These are phyloP conservation scores for Apodemia zela DNA, from an alignment of 2,888 invertebrate species.

Conservation along the genomic window DNA sequence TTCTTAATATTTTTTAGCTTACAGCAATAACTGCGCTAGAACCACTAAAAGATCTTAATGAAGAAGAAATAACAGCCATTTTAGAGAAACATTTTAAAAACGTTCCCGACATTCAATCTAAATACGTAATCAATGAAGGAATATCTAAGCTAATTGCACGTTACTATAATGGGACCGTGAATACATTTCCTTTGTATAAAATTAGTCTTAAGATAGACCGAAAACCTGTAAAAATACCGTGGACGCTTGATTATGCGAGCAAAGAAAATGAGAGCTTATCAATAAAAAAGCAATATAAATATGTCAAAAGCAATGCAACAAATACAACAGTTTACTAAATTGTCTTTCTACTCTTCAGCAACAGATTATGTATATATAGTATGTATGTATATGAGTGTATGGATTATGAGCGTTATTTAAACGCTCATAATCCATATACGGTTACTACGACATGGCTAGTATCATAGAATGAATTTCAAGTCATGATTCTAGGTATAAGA, in stretches of 20 bases:
- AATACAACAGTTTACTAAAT: neutral
- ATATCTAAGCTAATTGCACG: conserved; percentile 51
- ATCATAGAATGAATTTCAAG: too few species aligned
- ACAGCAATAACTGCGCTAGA: conserved; percentile 35
- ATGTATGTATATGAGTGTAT: too few species aligned
- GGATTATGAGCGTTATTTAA: too few species aligned
- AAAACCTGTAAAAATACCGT: conserved; percentile 62
- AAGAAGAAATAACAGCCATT: conserved; percentile 43
- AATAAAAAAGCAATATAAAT: conserved; percentile 37
- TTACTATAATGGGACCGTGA: conserved; percentile 54
- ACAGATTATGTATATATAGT: neutral
- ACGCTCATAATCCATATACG: too few species aligned
- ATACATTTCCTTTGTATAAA: conserved; percentile 57
- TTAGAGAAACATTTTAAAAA: conserved; percentile 48
- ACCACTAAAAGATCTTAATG: conserved; percentile 34
- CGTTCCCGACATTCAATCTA: conserved; percentile 51
- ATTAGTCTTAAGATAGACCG: conserved; percentile 58
- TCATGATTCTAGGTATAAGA: too few species aligned
- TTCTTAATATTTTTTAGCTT: conserved; percentile 5
- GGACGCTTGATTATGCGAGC: conserved; percentile 43
- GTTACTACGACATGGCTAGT: too few species aligned
- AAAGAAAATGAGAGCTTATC: conserved; percentile 24
- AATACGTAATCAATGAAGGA: conserved; percentile 53
- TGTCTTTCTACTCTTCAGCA: neutral
- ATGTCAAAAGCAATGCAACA: conserved; percentile 29